Evolutionary conservation across 2,888 invertebrate species (phyloP).

Genomic region (Heliothis peltigera): DNA sequence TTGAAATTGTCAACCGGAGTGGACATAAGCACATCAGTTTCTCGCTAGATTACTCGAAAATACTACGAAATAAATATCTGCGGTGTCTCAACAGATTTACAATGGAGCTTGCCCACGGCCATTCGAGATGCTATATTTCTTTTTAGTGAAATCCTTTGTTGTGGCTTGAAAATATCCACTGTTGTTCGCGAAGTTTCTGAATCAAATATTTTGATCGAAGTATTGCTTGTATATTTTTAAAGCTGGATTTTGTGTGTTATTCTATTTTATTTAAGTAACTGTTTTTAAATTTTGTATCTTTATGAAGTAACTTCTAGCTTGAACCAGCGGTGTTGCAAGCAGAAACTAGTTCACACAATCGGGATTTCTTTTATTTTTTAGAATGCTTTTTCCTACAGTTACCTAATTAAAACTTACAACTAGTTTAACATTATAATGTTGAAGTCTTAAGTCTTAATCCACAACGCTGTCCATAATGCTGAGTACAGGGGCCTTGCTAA

Average conservation of each 20-base stretch:
- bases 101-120: constrained; percentile 54
- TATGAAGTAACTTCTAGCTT: no score
- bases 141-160: constrained; percentile 58
- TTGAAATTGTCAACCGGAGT: constrained; percentile 3
- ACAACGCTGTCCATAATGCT: no score
- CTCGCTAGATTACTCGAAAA: constrained; percentile 31
- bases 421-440: no score
- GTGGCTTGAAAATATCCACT: constrained; percentile 52
- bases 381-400: no score
- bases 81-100: constrained; percentile 52
- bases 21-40: constrained; percentile 17
- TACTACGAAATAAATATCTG: constrained; percentile 51
- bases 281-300: background rate
- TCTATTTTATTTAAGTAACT: background rate
- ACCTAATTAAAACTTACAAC: no score
- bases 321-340: no score
- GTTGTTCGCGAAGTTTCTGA: constrained; percentile 31
- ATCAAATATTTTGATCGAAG: constrained; percentile 56
- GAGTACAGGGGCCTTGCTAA: no score
- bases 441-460: no score
- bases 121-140: constrained; percentile 45
- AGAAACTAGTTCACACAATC: no score
- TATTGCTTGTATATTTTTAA: constrained; percentile 19
- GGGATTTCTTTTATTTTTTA: no score
- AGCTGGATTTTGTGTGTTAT: background rate